Base-by-base conservation (phyloP, 1,140 invertebrate genomes). In the Lucilia sericata region DNA sequence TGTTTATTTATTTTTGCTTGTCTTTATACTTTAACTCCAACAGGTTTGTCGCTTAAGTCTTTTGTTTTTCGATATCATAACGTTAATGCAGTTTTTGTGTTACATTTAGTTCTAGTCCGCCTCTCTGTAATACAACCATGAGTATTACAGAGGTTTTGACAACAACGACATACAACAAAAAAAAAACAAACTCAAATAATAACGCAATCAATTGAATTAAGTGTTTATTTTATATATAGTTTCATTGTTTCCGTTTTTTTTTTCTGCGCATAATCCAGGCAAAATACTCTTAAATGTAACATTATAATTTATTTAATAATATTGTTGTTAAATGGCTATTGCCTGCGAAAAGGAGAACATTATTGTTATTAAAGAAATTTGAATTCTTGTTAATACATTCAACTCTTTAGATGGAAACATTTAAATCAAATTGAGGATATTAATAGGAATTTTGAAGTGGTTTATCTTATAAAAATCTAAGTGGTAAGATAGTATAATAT, bases 41-140 rank as follows among this genome's bases (percentile, higher is more conserved):
- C 82, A 82, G 55, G 82, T 82, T 82, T 82, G 55, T 82, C 55
- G 82, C 82, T 82, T 82, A 82, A 82, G 55, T 82, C 82, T 82
- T 82, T 82, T 82, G 82, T 82, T 82, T 30, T 82, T 51, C 25
- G 65, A 21, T 70, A 70, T 70, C 65, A 80, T 13, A 76, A 80
- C 14, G 2, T 80, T 49, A 80, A 80, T 49, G 76, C 42, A 47
- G 42, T 49, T 80, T 80, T 25, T 49, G 42, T 49, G 76, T 49
- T 78, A 49, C 8, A 25, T 47, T 25, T 49, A 49, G n/a, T 80
- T 49, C 42, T 49, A 25, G 3, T 12, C 19, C 9, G 19, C 19
- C 76, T 49, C 36, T 70, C n/a, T 30, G 1, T 30, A 70, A 25
- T 17, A 70, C 25, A 75, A 36, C 25, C 25, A 34, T 75, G 21